phyloP scores from a whole-genome alignment of 2,888 invertebrate genomes.

The Dryobota labecula region DNA sequence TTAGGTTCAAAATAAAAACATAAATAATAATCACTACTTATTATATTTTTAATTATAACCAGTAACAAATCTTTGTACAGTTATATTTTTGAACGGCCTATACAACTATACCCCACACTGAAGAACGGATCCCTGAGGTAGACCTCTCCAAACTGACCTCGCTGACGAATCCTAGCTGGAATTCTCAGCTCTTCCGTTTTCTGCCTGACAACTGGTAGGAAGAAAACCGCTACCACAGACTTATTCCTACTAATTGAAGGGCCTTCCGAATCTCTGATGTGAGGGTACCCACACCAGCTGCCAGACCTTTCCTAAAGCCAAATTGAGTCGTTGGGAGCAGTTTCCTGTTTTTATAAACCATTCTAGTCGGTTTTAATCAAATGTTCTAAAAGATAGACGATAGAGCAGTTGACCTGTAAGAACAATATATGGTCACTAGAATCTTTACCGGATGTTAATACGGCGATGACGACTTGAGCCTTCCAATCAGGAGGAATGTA shows the following conservation, averaged over 20 bases:
- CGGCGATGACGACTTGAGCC: not conserved
- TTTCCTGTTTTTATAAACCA: not conserved
- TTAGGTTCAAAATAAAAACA: too few relatives aligned
- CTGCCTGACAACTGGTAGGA: not conserved
- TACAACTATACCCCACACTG: too few relatives aligned
- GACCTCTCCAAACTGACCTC: not conserved
- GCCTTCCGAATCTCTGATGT: not conserved
- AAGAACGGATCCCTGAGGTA: not conserved
- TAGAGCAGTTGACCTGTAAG: too few relatives aligned
- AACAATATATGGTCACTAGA: too few relatives aligned
- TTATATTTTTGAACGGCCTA: too few relatives aligned
- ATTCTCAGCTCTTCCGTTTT: constrained; percentile 1
- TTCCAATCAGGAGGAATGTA: too few relatives aligned
- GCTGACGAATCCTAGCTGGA: not conserved
- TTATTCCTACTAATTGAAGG: not conserved
- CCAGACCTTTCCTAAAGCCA: not conserved
- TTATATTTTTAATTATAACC: too few relatives aligned
- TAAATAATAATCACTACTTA: too few relatives aligned
- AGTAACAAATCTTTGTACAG: too few relatives aligned
- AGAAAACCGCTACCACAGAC: not conserved
- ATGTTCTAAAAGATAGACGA: too few relatives aligned
- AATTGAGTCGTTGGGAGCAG: not conserved
- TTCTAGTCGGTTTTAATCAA: not conserved
- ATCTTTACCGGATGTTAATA: too few relatives aligned
- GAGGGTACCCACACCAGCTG: not conserved